These are phyloP conservation scores for Ophonus ardosiacus DNA, from an alignment of 2,888 invertebrate genomes.

Conservation along the genomic window DNA sequence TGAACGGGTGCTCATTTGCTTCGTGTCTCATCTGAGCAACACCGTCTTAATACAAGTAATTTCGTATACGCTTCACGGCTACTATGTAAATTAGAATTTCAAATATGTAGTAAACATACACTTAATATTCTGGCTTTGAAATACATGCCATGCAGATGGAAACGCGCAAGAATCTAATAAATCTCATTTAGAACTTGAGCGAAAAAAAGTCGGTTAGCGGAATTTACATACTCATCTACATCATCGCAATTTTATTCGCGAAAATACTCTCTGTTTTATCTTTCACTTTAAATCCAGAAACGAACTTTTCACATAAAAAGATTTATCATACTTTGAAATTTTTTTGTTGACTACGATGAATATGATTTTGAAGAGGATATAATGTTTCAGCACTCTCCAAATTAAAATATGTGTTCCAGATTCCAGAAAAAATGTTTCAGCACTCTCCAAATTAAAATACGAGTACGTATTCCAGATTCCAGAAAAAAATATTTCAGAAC, in stretches of 20 bases:
- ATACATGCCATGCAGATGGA: conserved; percentile 38
- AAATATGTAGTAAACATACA: conserved; percentile 44
- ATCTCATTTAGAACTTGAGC: conserved; percentile 24
- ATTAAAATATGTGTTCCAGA: background rate
- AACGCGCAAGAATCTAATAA: conserved; percentile 38
- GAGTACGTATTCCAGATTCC: no score
- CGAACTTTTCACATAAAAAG: background rate
- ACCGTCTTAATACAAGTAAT: conserved; percentile 36
- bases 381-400: background rate
- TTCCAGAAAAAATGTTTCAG: no score
- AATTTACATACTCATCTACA: conserved; percentile 38
- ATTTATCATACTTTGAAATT: conserved; percentile 5
- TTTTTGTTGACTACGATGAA: conserved; percentile 6
- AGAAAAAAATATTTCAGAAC: no score
- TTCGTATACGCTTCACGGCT: conserved; percentile 37
- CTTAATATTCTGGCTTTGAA: conserved; percentile 38
- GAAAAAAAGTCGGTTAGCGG: conserved; percentile 34
- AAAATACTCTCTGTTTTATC: conserved; percentile 1
- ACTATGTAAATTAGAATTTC: conserved; percentile 43
- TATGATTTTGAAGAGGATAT: background rate
- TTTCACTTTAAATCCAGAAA: conserved; percentile 14
- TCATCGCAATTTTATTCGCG: conserved; percentile 26
- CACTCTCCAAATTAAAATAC: no score
- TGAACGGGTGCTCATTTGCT: conserved; percentile 8
- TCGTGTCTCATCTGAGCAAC: background rate